Conservation (phyloP, 2,113 vertebrate species). For the Centropristis striata region DNA sequence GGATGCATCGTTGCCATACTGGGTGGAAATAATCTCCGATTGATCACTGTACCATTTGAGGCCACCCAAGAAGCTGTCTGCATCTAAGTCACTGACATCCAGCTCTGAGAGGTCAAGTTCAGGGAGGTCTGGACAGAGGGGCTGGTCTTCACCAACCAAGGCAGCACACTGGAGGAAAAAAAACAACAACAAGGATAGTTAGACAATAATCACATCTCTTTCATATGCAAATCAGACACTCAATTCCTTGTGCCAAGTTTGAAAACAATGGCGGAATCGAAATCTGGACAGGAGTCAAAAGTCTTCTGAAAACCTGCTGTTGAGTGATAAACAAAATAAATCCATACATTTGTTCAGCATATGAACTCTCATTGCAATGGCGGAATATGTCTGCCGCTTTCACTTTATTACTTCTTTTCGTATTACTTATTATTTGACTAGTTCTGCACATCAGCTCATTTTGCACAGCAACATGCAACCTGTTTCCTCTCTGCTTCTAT, state of each 20-base stretch:
- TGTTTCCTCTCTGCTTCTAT: constrained; percentile 42
- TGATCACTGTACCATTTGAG: constrained; percentile 99
- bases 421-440: constrained; percentile 7
- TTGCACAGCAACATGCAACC: constrained; percentile 14
- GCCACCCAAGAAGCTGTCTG: constrained; percentile 97
- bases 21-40: constrained; percentile 98
- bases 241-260: constrained; percentile 7
- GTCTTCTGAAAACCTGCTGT: constrained; percentile 15
- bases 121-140: constrained; percentile 98
- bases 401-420: constrained; percentile 1
- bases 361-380: too few relatives aligned
- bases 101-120: constrained; percentile 99
- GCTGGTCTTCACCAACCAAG: constrained; percentile 99
- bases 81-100: constrained; percentile 97
- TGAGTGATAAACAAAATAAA: constrained; percentile 17
- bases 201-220: not conserved
- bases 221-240: constrained; percentile 30
- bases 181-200: not conserved
- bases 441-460: constrained; percentile 4
- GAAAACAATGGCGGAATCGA: constrained; percentile 13
- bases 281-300: constrained; percentile 27
- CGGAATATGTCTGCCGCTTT: constrained; percentile 1
- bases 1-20: constrained; percentile 95
- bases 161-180: constrained; percentile 92
- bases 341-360: not conserved